A percentile compares a stretch with the other conserved stretches of the same genome.
These are phyloP conservation scores for Ditula angustiorana DNA, from an alignment of 2,888 invertebrate genomes.

Conservation along the genomic window DNA sequence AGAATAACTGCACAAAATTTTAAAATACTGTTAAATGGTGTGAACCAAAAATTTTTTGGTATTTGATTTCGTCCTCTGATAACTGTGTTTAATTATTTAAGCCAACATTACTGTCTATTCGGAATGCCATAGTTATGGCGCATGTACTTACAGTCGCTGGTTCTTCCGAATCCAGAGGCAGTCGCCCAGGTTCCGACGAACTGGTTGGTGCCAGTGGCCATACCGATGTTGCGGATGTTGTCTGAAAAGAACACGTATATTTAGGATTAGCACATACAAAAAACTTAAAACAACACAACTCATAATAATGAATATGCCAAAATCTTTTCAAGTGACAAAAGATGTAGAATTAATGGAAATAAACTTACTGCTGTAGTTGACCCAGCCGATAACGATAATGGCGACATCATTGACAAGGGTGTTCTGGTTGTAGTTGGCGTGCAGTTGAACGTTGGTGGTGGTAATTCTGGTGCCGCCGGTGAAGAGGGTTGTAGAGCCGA, in stretches of 20 bases:
- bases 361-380: conserved; percentile 44
- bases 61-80: too few relatives aligned
- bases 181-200: conserved; percentile 47
- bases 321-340: too few relatives aligned
- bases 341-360: too few relatives aligned
- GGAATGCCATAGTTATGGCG: not conserved
- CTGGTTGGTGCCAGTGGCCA: conserved; percentile 35
- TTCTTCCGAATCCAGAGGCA: conserved; percentile 56
- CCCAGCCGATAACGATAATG: conserved; percentile 45
- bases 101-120: too few relatives aligned
- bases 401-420: conserved; percentile 55
- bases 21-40: too few relatives aligned
- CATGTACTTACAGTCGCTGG: conserved; percentile 54
- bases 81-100: too few relatives aligned
- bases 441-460: conserved; percentile 49
- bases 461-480: conserved; percentile 50
- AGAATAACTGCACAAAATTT: too few relatives aligned
- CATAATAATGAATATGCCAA: too few relatives aligned
- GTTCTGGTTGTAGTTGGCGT: conserved; percentile 47
- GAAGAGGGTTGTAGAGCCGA: conserved; percentile 50
- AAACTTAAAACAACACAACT: too few relatives aligned
- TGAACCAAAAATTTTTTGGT: too few relatives aligned
- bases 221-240: conserved; percentile 45
- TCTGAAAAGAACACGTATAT: conserved; percentile 29
- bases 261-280: too few relatives aligned